phyloP scores from a whole-genome alignment of 2,888 invertebrate species.

The Taphrorychus bicolor region DNA sequence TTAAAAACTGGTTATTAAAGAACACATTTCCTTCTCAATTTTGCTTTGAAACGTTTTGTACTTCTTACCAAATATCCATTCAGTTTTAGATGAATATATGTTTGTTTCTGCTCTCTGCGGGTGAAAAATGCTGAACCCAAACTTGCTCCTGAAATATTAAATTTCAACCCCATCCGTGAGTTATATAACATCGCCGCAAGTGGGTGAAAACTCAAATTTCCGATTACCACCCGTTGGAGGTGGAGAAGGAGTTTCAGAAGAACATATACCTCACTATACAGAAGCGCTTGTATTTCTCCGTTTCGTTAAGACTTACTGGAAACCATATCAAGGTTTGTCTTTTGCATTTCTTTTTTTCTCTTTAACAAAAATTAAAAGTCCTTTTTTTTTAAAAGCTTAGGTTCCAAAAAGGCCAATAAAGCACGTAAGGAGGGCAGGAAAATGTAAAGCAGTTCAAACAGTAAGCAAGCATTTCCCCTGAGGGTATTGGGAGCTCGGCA shows the following conservation, averaged over 20 bases:
- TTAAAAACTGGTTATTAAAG: too few relatives aligned
- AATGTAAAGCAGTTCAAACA: not conserved
- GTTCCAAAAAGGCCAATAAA: constrained; percentile 88
- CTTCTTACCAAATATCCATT: too few relatives aligned
- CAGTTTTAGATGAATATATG: too few relatives aligned
- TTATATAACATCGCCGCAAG: too few relatives aligned
- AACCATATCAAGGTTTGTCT: constrained; percentile 72
- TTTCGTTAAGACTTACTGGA: constrained; percentile 73
- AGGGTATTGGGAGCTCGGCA: too few relatives aligned
- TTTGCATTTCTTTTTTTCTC: not conserved
- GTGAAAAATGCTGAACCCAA: too few relatives aligned
- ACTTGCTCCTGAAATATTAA: too few relatives aligned
- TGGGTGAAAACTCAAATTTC: constrained; percentile 83
- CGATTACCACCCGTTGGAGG: constrained; percentile 76
- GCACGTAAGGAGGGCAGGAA: constrained; percentile 64
- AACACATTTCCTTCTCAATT: too few relatives aligned
- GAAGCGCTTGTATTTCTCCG: constrained; percentile 77
- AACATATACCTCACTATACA: constrained; percentile 80
- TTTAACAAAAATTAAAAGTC: not conserved
- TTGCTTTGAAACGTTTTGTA: too few relatives aligned
- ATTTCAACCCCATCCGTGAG: too few relatives aligned
- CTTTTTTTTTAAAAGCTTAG: constrained; percentile 67
- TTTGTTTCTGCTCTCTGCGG: too few relatives aligned
- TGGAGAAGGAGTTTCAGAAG: constrained; percentile 80
- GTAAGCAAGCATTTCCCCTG: too few relatives aligned